Conservation (phyloP, 1,140 invertebrate genomes). For the Pygmarrhopalites habei region DNA sequence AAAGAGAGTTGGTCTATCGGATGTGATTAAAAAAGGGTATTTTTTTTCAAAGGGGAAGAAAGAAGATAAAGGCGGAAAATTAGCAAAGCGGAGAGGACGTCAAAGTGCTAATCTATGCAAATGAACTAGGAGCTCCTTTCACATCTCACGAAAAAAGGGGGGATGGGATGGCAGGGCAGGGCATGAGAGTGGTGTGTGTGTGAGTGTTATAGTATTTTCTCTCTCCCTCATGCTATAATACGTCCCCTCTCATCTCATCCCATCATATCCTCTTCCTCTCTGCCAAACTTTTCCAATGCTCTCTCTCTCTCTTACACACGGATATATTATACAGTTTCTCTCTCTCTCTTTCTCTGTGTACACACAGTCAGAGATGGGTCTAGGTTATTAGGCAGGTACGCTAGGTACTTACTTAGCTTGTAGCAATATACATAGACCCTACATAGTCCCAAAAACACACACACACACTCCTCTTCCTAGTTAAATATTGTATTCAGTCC, state of each 20-base stretch:
- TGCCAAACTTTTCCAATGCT: background rate
- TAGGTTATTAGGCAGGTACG: no score
- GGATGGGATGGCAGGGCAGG: no score
- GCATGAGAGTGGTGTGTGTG: no score
- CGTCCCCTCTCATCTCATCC: background rate
- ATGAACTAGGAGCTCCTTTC: constrained; percentile 27
- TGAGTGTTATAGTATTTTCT: no score
- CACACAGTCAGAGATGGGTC: no score
- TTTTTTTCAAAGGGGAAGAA: background rate
- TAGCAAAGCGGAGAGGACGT: constrained; percentile 35
- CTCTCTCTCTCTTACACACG: no score
- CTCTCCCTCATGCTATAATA: background rate
- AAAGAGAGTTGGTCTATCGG: no score
- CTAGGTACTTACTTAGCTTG: no score
- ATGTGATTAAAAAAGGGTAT: constrained; percentile 22
- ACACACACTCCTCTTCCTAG: no score
- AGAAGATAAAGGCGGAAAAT: constrained; percentile 39
- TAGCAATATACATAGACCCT: no score
- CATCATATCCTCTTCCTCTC: background rate
- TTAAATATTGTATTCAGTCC: no score
- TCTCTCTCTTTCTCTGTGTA: constrained; percentile 5
- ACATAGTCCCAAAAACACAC: no score
- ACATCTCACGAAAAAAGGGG: constrained; percentile 1
- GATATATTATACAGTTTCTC: constrained; percentile 3
- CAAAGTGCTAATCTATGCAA: constrained; percentile 40